phyloP scores from a whole-genome alignment of 2,113 vertebrate genomes.

The Daphoenositta chrysoptera region DNA sequence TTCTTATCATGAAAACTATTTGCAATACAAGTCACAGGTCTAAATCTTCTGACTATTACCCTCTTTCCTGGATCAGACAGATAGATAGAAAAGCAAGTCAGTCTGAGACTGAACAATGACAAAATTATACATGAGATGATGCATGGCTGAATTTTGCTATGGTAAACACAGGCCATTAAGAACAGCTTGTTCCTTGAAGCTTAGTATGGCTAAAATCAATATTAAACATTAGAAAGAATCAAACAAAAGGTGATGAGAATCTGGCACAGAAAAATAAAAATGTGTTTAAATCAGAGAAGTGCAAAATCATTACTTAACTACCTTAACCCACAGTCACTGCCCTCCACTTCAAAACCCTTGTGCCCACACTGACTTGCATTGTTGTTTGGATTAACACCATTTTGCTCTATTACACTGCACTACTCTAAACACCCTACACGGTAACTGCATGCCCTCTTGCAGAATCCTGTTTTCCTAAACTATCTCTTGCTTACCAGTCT shows the following conservation, averaged over 20 bases:
- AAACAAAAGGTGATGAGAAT: neutral
- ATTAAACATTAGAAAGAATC: neutral
- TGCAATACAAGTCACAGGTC: neutral
- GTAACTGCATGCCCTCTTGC: neutral
- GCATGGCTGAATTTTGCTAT: neutral
- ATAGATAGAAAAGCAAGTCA: neutral
- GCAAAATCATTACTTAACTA: neutral
- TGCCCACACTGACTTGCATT: neutral
- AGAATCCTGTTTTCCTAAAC: neutral
- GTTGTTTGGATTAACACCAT: fast-evolving
- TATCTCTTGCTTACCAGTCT: neutral
- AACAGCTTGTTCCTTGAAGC: neutral
- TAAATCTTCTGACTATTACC: neutral
- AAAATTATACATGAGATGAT: neutral
- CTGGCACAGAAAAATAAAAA: neutral
- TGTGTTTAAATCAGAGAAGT: neutral
- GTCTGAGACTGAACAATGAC: neutral
- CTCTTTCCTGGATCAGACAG: neutral
- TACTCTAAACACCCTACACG: neutral
- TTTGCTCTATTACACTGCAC: neutral
- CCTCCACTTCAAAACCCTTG: neutral
- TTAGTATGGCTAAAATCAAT: neutral
- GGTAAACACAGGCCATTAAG: neutral
- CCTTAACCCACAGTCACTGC: fast-evolving
- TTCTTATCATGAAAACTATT: neutral